Evolutionary conservation across 2,113 vertebrate genomes (phyloP).

Genomic region (Peromyscus polionotus): DNA sequence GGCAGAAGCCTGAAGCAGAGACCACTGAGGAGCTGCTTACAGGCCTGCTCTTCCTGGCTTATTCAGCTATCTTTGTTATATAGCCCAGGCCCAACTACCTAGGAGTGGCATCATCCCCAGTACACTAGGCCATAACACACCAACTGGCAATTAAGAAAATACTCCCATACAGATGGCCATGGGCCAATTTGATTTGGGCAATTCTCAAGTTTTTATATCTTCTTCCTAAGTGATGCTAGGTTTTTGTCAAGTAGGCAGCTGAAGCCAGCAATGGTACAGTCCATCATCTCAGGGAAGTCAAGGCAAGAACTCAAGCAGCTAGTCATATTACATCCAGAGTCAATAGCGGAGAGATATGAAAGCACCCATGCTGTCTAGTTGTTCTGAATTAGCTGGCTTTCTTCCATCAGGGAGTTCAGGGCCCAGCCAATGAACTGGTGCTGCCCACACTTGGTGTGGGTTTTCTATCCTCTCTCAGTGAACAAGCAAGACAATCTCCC

Average conservation of each 20-base stretch:
- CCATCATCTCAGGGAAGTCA: neutral
- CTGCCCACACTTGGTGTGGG: no score
- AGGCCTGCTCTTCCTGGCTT: neutral
- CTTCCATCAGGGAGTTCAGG: neutral
- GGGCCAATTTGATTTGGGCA: neutral
- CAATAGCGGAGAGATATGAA: no score
- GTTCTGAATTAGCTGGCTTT: no score
- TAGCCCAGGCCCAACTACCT: neutral
- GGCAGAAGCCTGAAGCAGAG: neutral
- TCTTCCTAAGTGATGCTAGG: neutral
- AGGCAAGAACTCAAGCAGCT: neutral
- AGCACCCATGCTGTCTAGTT: neutral
- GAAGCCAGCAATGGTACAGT: neutral
- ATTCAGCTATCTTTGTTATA: neutral
- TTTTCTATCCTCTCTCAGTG: neutral
- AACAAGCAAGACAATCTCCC: neutral
- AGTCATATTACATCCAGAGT: no score
- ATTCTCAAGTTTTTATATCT: neutral
- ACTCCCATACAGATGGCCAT: neutral
- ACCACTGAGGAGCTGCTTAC: neutral
- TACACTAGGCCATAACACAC: neutral
- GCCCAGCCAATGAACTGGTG: neutral
- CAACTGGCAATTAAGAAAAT: neutral
- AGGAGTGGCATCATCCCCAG: neutral
- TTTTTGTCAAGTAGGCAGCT: neutral